Percentiles rank a stretch among this genome's conserved stretches.
Evolutionary conservation across 2,797 vertebrate species (phyloP).

Genomic region (Amniataba percoides): DNA sequence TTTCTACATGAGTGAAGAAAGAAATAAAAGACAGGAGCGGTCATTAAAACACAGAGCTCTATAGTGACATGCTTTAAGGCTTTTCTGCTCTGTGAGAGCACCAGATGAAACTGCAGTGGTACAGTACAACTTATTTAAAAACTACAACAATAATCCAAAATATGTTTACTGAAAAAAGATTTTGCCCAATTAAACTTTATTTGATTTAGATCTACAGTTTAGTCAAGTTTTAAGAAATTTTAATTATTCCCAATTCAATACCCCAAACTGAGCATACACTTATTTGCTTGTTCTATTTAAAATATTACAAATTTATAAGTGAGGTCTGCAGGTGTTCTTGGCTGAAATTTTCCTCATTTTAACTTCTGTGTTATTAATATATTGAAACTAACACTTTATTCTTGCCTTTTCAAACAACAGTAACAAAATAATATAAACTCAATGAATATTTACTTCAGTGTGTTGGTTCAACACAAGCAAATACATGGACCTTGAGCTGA

Average conservation of each 20-base stretch:
- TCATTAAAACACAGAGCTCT: neutral
- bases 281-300: neutral
- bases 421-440: neutral
- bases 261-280: neutral
- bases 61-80: neutral
- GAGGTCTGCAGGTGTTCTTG: too few species aligned
- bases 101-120: neutral
- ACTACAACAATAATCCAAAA: neutral
- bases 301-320: too few species aligned
- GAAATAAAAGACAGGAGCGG: neutral
- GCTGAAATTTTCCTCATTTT: too few species aligned
- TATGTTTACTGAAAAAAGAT: neutral
- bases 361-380: neutral
- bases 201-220: neutral
- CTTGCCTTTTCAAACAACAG: neutral
- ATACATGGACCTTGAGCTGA: neutral
- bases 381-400: neutral
- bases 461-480: neutral
- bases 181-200: neutral
- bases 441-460: neutral
- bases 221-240: neutral
- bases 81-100: neutral
- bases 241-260: conserved; percentile 6
- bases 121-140: too few species aligned
- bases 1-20: conserved; percentile 71